These are phyloP conservation scores for Sarcophaga rosellei DNA, from an alignment of 2,888 invertebrate genomes.

Conservation along the genomic window DNA sequence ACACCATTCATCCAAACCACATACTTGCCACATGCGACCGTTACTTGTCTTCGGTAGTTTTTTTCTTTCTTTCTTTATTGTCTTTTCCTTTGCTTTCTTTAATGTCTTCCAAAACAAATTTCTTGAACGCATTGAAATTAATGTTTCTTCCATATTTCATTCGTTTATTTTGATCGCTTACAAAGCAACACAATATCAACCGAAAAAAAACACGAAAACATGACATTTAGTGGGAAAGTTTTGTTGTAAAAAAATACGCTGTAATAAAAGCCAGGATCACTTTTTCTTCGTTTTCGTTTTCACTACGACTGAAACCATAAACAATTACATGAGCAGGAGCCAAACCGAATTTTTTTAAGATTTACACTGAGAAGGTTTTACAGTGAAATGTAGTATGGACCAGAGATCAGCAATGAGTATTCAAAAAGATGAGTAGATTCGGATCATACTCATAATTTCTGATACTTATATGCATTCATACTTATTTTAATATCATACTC, in stretches of 20 bases:
- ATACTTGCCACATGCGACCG: conserved; percentile 46
- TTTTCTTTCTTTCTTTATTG: neutral
- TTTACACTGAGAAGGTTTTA: too few relatives aligned
- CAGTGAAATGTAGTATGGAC: too few relatives aligned
- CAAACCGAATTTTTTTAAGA: neutral
- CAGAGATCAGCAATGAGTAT: too few relatives aligned
- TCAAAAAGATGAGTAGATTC: too few relatives aligned
- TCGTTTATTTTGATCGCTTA: conserved; percentile 24
- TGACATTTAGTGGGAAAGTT: conserved; percentile 66
- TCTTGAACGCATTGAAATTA: conserved; percentile 51
- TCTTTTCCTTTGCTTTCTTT: neutral
- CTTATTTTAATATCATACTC: too few relatives aligned
- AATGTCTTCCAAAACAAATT: neutral
- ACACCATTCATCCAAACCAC: conserved; percentile 32
- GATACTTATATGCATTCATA: too few relatives aligned
- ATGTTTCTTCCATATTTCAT: conserved; percentile 14
- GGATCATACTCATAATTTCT: too few relatives aligned
- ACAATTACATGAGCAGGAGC: conserved; percentile 18
- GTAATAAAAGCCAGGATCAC: conserved; percentile 31
- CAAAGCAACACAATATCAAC: neutral
- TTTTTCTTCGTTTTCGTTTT: conserved; percentile 27
- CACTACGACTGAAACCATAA: conserved; percentile 48
- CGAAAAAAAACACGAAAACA: conserved; percentile 3
- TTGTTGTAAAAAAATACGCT: conserved; percentile 12
- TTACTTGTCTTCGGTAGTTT: conserved; percentile 48